Base-by-base conservation (phyloP, 1,140 invertebrate genomes). In the Lamellibrachia luymesi region DNA sequence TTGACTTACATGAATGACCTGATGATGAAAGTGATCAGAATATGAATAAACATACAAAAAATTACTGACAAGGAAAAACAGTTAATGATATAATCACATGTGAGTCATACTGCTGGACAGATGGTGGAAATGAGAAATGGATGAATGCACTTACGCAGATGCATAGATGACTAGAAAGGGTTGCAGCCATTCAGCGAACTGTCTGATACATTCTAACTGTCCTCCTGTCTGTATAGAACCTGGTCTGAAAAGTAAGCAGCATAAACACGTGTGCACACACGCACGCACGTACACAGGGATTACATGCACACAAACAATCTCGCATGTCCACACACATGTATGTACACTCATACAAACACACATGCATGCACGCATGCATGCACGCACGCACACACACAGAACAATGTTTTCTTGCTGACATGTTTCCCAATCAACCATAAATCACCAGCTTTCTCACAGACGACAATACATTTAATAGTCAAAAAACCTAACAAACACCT, bases 131-230 rank as follows among this genome's bases (percentile, higher is more conserved):
- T 13, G n/a, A 38, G 90, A 49, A 22, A 89, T 93, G 50, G 38
- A 93, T 22, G 22, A 49, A 22, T 93, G 50, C 94, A 94, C 95
- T 94, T 80, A 95, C 95, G 90, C 94, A 38, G 94, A 95, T 13
- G 95, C 93, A 95, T 97, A 98, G 7, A 98, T 97, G 91, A 97
- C 97, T 94, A 97, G 97, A 95, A 98, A 97, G n/a, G 98, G 98
- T 95, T 98, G 97, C 91, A 98, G 97, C 94, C 97, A 98, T 94
- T 97, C 97, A 95, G 98, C 98, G 96, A 98, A 98, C 95, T 98
- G 97, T 95, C 98, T 97, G 51, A 98, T 97, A 94, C 97, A 98
- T 27, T 97, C 96, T 92, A 98, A 98, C 96, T 98, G 98, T 2
- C 97, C 97, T 90, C 97, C 97, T 1, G 98, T 98, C 96, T 98